Conservation (phyloP, 2,888 invertebrate genomes). For the Steinernema hermaphroditum region DNA sequence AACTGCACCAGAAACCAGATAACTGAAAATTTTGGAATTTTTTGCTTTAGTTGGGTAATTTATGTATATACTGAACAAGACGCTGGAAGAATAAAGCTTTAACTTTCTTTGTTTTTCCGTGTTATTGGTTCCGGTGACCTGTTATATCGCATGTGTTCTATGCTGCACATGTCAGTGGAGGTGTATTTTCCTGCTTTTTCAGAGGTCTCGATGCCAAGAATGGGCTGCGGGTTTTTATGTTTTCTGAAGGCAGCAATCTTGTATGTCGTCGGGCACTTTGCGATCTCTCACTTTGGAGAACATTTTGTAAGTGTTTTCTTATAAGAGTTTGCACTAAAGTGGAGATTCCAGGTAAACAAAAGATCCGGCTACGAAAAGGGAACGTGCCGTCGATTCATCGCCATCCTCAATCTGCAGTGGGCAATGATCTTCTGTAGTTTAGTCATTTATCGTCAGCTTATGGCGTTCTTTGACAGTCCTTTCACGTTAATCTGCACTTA, state of each 20-base stretch:
- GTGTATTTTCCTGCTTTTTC: too few species aligned
- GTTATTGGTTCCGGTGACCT: too few species aligned
- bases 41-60: neutral
- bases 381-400: conserved; percentile 52
- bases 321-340: conserved; percentile 8
- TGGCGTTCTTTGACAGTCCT: conserved; percentile 41
- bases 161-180: too few species aligned
- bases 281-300: conserved; percentile 37
- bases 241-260: conserved; percentile 4
- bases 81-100: conserved; percentile 10
- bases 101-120: neutral
- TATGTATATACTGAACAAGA: too few species aligned
- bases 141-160: too few species aligned
- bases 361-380: conserved; percentile 53
- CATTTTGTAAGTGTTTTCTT: conserved; percentile 38
- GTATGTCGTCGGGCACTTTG: conserved; percentile 10
- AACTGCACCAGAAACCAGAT: conserved; percentile 25
- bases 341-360: conserved; percentile 45
- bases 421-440: conserved; percentile 40
- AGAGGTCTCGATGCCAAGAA: neutral
- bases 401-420: conserved; percentile 52
- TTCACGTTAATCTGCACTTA: conserved; percentile 13
- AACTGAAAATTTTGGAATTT: neutral
- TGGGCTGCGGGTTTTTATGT: neutral
- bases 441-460: conserved; percentile 46